These are phyloP conservation scores for Pangasius krempfi DNA, from an alignment of 2,797 vertebrate species.

Conservation along the genomic window DNA sequence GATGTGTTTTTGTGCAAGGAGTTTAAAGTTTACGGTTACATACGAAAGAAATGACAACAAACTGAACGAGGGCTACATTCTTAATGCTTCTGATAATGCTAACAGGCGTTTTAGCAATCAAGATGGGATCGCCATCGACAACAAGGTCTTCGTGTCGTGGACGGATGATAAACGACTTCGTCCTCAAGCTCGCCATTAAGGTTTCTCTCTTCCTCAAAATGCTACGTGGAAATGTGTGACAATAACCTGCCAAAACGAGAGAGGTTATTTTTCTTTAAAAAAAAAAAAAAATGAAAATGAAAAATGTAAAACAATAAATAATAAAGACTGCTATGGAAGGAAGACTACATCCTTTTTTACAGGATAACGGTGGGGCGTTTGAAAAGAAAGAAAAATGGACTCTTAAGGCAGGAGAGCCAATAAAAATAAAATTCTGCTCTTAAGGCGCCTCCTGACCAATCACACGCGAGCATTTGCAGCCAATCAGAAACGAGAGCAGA, in stretches of 20 bases:
- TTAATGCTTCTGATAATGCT: not conserved
- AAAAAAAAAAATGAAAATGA: not conserved
- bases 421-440: not conserved
- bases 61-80: not conserved
- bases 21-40: not conserved
- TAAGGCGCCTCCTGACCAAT: conserved; percentile 39
- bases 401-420: not conserved
- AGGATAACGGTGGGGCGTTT: not conserved
- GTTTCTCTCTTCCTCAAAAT: not conserved
- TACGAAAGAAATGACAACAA: not conserved
- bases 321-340: conserved; percentile 15
- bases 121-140: not conserved
- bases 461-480: conserved; percentile 65
- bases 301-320: not conserved
- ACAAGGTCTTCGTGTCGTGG: not conserved
- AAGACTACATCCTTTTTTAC: conserved; percentile 18
- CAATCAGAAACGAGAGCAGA: conserved; percentile 65
- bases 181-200: not conserved
- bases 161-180: not conserved
- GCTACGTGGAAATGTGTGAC: not conserved
- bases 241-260: not conserved
- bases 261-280: not conserved
- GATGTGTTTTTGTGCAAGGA: not conserved
- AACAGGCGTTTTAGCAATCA: not conserved
- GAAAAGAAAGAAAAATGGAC: not conserved